Base-by-base conservation (phyloP, 2,888 invertebrate species). In the Tetropium fuscum region DNA sequence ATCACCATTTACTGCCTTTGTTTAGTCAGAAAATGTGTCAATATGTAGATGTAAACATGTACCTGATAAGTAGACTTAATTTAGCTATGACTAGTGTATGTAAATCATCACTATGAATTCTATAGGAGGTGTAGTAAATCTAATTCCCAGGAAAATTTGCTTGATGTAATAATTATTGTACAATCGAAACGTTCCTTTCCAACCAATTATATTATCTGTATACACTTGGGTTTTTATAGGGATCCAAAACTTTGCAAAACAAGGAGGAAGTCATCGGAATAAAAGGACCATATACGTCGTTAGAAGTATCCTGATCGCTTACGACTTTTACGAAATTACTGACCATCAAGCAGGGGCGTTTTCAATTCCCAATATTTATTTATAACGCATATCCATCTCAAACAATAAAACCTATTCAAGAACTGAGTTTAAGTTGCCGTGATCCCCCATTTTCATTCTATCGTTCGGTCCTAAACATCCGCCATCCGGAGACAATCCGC, bases 401-500 rank as follows among this genome's bases (percentile, higher is more conserved):
- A 27, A 40, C 51, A 51, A 40, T 38, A 51, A 51, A 48, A 25
- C 25, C 51, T 11, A 40, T 51, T 51, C 51, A 40, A 38, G 34
- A 25, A 25, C 11, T 16, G 25, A 34, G 40, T 22, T 38, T 13
- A 51, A 40, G 44, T 44, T 40, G 51, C 40, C 51, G 25, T 15
- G 51, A 25, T 40, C 51, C 38, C 58, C 44, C 22, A 41, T 48
- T 57, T 36, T 36, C 45, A 38, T 36, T 48, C 41, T 41, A 25
- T 56, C 51, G 48, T 44, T 18, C 13, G 32, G 51, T 45, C 58
- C 69, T 72, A 74, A 76, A 75, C 74, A 74, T 76, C 76, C 76
- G 71, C 74, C 72, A 71, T 73, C 74, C 77, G 77, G 75, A 75
- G 74, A 76, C 77, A 77, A 77, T 77, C 73, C 74, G 68, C 69